These are phyloP conservation scores for Synergus itoensis DNA, from an alignment of 2,888 invertebrate genomes.

Conservation along the genomic window DNA sequence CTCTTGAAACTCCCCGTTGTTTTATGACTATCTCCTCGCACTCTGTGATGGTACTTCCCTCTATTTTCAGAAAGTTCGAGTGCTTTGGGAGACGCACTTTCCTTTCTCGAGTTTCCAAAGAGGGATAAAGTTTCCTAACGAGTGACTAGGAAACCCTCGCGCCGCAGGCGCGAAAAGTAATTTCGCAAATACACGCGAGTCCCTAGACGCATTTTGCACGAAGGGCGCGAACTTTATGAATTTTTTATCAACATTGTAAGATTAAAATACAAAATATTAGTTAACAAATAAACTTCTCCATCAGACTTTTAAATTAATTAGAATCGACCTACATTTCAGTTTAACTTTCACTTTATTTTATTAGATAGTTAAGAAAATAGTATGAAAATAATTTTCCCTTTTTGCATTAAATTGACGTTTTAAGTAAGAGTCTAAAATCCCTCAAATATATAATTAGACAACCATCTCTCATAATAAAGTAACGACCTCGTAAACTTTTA, in stretches of 20 bases:
- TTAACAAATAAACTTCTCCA: not conserved
- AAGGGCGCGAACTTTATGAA: constrained; percentile 4
- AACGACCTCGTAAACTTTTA: not conserved
- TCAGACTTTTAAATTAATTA: too few relatives aligned
- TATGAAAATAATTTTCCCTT: too few relatives aligned
- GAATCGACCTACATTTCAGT: too few relatives aligned
- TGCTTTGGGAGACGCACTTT: constrained; percentile 1
- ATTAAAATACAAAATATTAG: not conserved
- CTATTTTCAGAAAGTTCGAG: not conserved
- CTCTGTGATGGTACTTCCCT: not conserved
- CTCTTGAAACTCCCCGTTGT: not conserved
- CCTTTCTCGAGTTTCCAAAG: not conserved
- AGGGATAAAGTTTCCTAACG: constrained; percentile 39
- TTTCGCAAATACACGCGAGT: not conserved
- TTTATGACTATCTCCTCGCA: not conserved
- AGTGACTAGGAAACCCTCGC: constrained; percentile 15
- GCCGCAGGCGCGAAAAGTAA: constrained; percentile 14
- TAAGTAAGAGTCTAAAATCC: too few relatives aligned
- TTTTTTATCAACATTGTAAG: not conserved
- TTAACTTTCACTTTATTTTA: too few relatives aligned
- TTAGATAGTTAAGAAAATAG: too few relatives aligned
- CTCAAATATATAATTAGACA: not conserved
- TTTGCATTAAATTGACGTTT: too few relatives aligned
- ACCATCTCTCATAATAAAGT: not conserved
- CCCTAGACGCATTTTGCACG: not conserved